phyloP scores from a whole-genome alignment of 2,113 vertebrate species.

The Phrynosoma platyrhinos region DNA sequence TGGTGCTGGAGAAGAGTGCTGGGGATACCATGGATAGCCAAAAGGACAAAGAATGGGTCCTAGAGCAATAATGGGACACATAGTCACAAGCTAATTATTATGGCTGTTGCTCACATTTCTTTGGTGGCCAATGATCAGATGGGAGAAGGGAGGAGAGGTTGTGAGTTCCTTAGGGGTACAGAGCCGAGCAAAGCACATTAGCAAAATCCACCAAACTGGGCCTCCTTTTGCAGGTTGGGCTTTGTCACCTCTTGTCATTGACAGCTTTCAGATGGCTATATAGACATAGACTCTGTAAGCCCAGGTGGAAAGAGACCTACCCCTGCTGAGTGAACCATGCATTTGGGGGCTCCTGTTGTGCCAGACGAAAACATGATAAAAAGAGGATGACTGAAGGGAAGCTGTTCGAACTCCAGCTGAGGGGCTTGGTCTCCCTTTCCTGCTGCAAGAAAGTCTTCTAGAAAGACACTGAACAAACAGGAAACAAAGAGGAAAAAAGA shows the following conservation, averaged over 20 bases:
- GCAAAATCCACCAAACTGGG: conserved; percentile 3
- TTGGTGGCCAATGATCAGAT: too few species aligned
- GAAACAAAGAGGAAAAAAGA: neutral
- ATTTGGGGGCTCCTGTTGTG: conserved; percentile 96
- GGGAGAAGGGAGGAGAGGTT: too few species aligned
- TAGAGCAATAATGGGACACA: too few species aligned
- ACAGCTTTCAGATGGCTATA: neutral
- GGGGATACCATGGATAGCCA: too few species aligned
- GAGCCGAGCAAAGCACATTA: neutral
- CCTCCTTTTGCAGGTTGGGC: neutral
- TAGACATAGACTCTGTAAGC: neutral
- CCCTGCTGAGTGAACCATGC: conserved; percentile 98
- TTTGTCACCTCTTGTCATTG: too few species aligned
- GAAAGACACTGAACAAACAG: conserved; percentile 80
- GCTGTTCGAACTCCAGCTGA: conserved; percentile 97
- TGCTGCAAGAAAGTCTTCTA: conserved; percentile 90
- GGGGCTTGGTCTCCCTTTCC: conserved; percentile 86
- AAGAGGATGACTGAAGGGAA: conserved; percentile 93
- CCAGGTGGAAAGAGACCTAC: conserved; percentile 75
- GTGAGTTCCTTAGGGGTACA: neutral
- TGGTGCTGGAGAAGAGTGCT: too few species aligned
- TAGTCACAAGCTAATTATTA: too few species aligned
- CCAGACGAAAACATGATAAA: conserved; percentile 98
- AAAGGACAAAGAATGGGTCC: too few species aligned
- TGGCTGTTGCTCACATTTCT: too few species aligned